A percentile compares a stretch with the other conserved stretches of the same genome.
Evolutionary conservation across 2,888 invertebrate genomes (phyloP).

Genomic region (Argyresthia albistria): DNA sequence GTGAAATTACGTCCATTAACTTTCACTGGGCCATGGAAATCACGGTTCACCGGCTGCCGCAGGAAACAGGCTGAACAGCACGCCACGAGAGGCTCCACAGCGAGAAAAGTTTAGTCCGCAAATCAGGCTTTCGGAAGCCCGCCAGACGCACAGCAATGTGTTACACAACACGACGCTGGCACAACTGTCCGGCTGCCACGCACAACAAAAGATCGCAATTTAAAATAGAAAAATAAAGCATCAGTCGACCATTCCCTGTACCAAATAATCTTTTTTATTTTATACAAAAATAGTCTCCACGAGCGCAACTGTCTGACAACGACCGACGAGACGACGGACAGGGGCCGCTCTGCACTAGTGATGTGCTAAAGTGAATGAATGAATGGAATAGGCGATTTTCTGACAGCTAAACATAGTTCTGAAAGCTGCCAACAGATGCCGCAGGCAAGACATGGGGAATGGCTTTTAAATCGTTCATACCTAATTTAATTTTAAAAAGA

Average conservation of each 20-base stretch:
- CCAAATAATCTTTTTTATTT: not conserved
- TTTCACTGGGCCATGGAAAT: conserved; percentile 1
- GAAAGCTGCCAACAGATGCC: too few species aligned
- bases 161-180: not conserved
- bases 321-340: conserved; percentile 7
- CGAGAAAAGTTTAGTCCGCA: not conserved
- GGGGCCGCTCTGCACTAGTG: conserved; percentile 9
- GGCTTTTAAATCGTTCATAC: too few species aligned
- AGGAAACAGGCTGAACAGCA: too few species aligned
- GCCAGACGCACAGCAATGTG: conserved; percentile 1
- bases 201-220: not conserved
- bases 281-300: not conserved
- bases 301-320: not conserved
- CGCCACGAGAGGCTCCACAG: not conserved
- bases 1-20: not conserved
- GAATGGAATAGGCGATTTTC: too few species aligned
- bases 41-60: not conserved
- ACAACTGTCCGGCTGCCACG: not conserved
- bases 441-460: too few species aligned
- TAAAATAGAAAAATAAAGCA: not conserved
- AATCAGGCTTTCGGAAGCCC: not conserved
- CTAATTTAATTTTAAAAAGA: too few species aligned
- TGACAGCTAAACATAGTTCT: too few species aligned
- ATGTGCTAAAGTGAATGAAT: too few species aligned
- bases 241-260: not conserved